Conservation (phyloP, 2,797 vertebrate species). For the Sphaeramia orbicularis region DNA sequence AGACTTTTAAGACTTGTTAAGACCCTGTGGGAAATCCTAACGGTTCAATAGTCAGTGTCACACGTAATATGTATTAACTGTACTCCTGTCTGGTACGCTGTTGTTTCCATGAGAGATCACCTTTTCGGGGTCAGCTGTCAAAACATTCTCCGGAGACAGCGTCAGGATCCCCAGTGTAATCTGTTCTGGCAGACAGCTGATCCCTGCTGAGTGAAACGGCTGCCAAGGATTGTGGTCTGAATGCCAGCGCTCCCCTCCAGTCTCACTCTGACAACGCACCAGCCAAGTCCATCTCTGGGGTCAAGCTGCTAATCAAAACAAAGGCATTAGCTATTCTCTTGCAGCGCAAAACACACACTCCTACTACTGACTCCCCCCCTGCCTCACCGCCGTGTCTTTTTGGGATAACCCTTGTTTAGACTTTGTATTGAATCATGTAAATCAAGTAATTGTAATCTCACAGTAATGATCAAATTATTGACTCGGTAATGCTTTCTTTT, state of each 20-base stretch:
- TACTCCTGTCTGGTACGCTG: slow-evolving; percentile 5
- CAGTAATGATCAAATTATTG: slow-evolving; percentile 51
- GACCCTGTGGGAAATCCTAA: too few relatives aligned
- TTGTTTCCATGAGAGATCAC: slow-evolving; percentile 39
- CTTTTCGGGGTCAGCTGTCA: slow-evolving; percentile 62
- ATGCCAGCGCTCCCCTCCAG: slow-evolving; percentile 66
- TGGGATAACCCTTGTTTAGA: slow-evolving; percentile 16
- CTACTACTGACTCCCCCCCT: slow-evolving; percentile 37
- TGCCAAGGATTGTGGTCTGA: slow-evolving; percentile 67
- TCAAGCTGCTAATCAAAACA: slow-evolving; percentile 77
- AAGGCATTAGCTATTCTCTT: slow-evolving; percentile 59
- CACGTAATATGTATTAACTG: slow-evolving; percentile 26
- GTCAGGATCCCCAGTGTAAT: slow-evolving; percentile 65
- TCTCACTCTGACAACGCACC: slow-evolving; percentile 41
- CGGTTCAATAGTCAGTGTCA: slow-evolving; percentile 5
- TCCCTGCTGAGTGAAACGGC: slow-evolving; percentile 66
- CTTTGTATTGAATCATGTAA: slow-evolving; percentile 15
- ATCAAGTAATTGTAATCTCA: slow-evolving; percentile 56
- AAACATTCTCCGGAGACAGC: slow-evolving; percentile 51
- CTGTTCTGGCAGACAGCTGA: slow-evolving; percentile 70
- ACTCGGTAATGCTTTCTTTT: slow-evolving; percentile 60
- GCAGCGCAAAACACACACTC: slow-evolving; percentile 39
- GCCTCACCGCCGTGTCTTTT: slow-evolving; percentile 21
- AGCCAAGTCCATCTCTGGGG: slow-evolving; percentile 68
- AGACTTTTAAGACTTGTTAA: too few relatives aligned